These are phyloP conservation scores for Drosophila quasianomalipes DNA, from an alignment of 2,888 invertebrate genomes.

Conservation along the genomic window DNA sequence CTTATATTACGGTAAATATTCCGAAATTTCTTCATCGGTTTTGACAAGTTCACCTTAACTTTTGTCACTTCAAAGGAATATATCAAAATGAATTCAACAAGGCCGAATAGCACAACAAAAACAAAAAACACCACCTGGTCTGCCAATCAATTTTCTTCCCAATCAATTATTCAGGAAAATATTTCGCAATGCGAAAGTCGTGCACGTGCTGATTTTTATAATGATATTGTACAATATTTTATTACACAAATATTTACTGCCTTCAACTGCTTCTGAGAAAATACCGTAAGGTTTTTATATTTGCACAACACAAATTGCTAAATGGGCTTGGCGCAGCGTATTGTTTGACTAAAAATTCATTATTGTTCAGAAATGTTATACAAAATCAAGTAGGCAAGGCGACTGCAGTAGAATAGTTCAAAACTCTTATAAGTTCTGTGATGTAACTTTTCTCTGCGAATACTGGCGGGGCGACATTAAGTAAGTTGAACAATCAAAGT, in stretches of 20 bases:
- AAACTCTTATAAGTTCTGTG: not conserved
- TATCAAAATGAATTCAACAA: not conserved
- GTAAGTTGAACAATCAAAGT: not conserved
- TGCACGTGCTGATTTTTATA: not conserved
- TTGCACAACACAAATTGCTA: not conserved
- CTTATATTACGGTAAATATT: not conserved
- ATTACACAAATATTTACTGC: not conserved
- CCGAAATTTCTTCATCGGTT: not conserved
- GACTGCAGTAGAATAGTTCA: not conserved
- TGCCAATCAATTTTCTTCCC: not conserved
- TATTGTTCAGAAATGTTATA: not conserved
- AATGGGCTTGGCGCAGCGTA: no score
- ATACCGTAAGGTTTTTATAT: not conserved
- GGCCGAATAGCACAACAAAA: not conserved
- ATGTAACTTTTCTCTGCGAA: not conserved
- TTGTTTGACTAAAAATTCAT: not conserved
- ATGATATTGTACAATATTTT: slow-evolving; percentile 2
- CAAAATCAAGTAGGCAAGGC: not conserved
- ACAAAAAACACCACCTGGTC: not conserved
- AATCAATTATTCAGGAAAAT: slow-evolving; percentile 10
- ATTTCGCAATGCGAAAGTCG: not conserved
- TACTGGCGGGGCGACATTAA: not conserved
- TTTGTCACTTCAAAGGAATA: slow-evolving; percentile 19
- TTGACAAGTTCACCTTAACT: slow-evolving; percentile 4
- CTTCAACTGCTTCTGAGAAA: not conserved